Conservation (phyloP, 1,140 invertebrate species). For the Steinernema khuongi region DNA sequence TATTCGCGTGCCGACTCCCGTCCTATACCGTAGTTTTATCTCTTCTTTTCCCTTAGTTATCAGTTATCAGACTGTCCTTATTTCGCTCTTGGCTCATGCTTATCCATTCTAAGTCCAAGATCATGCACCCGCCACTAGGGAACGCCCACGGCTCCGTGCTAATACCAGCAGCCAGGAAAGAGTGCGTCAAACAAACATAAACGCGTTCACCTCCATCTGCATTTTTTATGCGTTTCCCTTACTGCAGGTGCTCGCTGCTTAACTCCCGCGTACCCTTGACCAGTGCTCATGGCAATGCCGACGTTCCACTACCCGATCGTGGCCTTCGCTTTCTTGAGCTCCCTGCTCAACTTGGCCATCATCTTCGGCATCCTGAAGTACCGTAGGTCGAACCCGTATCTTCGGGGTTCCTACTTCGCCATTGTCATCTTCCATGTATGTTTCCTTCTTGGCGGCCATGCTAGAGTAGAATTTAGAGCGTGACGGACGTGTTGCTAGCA, state of each 20-base stretch:
- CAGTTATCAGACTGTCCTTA: too few species aligned
- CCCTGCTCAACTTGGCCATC: not conserved
- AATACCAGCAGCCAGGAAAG: too few species aligned
- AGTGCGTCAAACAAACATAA: too few species aligned
- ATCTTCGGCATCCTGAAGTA: not conserved
- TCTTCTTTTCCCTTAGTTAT: too few species aligned
- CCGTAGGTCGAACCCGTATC: not conserved
- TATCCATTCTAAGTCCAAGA: too few species aligned
- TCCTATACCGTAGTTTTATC: too few species aligned
- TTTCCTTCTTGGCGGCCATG: not conserved
- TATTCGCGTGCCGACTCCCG: too few species aligned
- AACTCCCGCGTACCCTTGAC: not conserved
- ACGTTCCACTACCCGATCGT: not conserved
- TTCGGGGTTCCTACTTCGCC: not conserved
- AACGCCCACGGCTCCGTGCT: too few species aligned
- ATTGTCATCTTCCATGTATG: not conserved
- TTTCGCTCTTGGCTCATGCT: too few species aligned
- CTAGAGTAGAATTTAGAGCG: not conserved
- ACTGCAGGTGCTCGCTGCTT: not conserved
- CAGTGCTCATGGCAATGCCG: not conserved
- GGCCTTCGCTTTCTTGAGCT: not conserved
- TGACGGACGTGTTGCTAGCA: not conserved
- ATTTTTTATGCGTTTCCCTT: too few species aligned
- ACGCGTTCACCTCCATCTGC: too few species aligned
- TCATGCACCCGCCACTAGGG: too few species aligned